Base-by-base conservation (phyloP, 2,888 invertebrate species). In the Campoletis raptor region DNA sequence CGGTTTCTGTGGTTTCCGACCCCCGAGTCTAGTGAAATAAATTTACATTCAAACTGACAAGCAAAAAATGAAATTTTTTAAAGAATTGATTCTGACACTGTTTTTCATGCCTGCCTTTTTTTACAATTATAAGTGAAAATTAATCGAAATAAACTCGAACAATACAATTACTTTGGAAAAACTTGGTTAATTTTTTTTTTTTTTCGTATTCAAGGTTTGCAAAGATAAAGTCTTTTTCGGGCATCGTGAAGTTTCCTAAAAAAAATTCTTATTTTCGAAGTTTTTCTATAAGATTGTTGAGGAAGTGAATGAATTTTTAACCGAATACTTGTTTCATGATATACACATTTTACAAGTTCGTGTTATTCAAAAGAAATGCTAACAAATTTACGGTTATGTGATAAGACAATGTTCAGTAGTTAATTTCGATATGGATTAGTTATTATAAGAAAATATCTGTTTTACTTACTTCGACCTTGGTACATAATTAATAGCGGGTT, bases 1-100 rank as follows among this genome's bases (percentile, higher is more conserved):
- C 88, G 90, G 80, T 89, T 89, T 57, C 89, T 87, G 40, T 89
- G 86, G 61, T 85, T 89, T 37, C 86, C 85, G 70, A 83, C 89
- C 72, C 81, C 69, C 10, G 84, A 21, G 79, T 89, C 89, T 89
- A 61, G n/a, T 5, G 3, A 42, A 57, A 67, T 52, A 45, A 61
- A 21, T 66, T 83, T 40, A 15, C 3, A 10, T 15, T 61, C 30
- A 4, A 48, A n/a, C 7, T 5, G 48, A 5, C 18, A 10, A 15
- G 7, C 18, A 0, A 48, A 48, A 48, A 48, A 18, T 48, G 15
- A 18, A n/a, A 15, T 48, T 48, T 48, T 5, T 15, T 15, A 5
- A 15, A 48, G 7, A 48, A 7, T 48, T 18, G 48, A 18, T 48
- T 18, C n/a, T 6, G 6, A 30, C n/a, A n/a, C 1, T 6, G 18